A percentile compares a stretch with the other conserved stretches of the same genome.
These are phyloP conservation scores for Marcusenius ussheri DNA, from an alignment of 2,113 vertebrate species.

Conservation along the genomic window DNA sequence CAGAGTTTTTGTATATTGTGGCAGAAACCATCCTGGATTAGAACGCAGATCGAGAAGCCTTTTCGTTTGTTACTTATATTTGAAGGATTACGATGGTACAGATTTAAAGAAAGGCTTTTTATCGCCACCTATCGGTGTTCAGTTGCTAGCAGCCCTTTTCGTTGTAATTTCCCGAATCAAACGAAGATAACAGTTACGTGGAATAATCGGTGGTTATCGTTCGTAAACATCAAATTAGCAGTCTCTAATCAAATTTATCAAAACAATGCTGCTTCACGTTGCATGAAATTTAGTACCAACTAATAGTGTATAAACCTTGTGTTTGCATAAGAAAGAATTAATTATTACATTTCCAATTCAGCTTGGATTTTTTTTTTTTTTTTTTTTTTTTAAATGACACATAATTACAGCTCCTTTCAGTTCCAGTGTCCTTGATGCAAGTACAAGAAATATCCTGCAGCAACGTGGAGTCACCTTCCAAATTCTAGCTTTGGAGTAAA, in stretches of 20 bases:
- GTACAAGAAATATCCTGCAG: neutral
- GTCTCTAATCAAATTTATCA: neutral
- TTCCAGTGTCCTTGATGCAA: neutral
- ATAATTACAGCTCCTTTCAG: neutral
- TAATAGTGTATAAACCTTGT: neutral
- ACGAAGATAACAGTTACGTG: neutral
- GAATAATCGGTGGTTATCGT: neutral
- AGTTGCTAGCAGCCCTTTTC: neutral
- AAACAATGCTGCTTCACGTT: neutral
- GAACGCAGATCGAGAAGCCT: neutral
- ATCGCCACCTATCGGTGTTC: conserved; percentile 11
- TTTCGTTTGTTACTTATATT: neutral
- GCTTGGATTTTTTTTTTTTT: neutral
- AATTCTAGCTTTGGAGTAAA: neutral
- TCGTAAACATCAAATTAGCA: neutral
- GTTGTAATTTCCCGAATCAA: neutral
- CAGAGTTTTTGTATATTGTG: neutral
- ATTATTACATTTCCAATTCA: neutral
- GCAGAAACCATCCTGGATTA: neutral
- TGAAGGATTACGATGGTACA: neutral
- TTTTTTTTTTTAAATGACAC: neutral
- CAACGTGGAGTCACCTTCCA: neutral
- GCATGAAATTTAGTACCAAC: neutral
- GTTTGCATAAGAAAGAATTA: neutral
- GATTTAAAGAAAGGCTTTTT: conserved; percentile 4